A percentile compares a stretch with the other conserved stretches of the same genome.
Evolutionary conservation across 2,888 invertebrate species (phyloP).

Genomic region (Icerya purchasi): DNA sequence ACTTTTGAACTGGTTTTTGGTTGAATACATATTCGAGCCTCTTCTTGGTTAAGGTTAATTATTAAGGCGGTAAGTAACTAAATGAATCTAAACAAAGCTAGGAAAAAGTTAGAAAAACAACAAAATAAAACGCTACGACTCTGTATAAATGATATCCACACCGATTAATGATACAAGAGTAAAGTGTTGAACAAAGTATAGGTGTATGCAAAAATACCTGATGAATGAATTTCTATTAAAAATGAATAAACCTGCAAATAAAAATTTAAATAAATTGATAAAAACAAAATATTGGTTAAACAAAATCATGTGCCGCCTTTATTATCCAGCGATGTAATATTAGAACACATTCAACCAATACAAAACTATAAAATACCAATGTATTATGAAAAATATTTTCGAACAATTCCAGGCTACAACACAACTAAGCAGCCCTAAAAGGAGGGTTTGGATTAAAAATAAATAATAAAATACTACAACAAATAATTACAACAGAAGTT

Average conservation of each 20-base stretch:
- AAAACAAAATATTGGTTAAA: neutral
- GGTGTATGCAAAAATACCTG: neutral
- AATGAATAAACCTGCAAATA: neutral
- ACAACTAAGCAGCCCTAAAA: neutral
- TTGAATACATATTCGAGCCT: too few relatives aligned
- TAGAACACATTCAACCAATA: neutral
- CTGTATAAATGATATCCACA: neutral
- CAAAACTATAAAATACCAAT: neutral
- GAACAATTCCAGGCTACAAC: neutral
- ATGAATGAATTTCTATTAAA: neutral
- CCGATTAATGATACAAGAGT: neutral
- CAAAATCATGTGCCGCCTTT: too few relatives aligned
- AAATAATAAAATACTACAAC: neutral
- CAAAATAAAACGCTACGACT: neutral
- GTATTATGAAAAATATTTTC: neutral
- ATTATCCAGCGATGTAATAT: neutral
- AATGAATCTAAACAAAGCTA: neutral
- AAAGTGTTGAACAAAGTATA: neutral
- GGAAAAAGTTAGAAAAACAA: neutral
- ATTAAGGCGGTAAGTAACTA: too few relatives aligned
- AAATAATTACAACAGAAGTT: neutral
- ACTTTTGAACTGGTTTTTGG: too few relatives aligned
- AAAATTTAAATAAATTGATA: neutral
- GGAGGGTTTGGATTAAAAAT: neutral
- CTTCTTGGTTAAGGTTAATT: too few relatives aligned